Conservation (phyloP, 2,113 vertebrate genomes). For the Penelope pileata region DNA sequence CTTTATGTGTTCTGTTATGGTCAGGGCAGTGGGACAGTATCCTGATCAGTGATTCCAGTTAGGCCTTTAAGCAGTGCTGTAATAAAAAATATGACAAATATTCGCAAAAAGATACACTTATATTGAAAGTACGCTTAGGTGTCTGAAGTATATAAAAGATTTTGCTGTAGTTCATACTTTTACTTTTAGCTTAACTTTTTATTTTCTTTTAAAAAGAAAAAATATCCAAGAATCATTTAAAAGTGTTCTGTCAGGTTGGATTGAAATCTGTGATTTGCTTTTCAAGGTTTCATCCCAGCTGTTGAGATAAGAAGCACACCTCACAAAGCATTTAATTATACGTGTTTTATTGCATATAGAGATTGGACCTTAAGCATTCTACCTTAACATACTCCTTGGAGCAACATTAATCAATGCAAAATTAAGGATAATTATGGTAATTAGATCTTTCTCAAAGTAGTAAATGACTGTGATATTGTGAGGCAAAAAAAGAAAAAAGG, state of each 20-base stretch:
- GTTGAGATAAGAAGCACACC: not conserved
- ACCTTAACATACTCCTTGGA: not conserved
- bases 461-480: not conserved
- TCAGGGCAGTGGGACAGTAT: not conserved
- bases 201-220: not conserved
- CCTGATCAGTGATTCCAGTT: not conserved
- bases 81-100: not conserved
- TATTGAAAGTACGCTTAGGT: not conserved
- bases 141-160: not conserved
- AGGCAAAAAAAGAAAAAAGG: not conserved
- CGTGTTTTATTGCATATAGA: not conserved
- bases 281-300: not conserved
- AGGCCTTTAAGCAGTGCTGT: not conserved
- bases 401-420: slow-evolving; percentile 19
- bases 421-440: slow-evolving; percentile 34
- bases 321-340: not conserved
- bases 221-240: not conserved
- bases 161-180: not conserved
- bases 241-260: not conserved
- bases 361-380: not conserved
- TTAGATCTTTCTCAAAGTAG: slow-evolving; percentile 40
- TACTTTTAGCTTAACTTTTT: not conserved
- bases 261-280: not conserved
- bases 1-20: not conserved
- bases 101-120: not conserved